A percentile compares a stretch with the other conserved stretches of the same genome.
These are phyloP conservation scores for Turnix velox DNA, from an alignment of 2,113 vertebrate genomes.

Conservation along the genomic window DNA sequence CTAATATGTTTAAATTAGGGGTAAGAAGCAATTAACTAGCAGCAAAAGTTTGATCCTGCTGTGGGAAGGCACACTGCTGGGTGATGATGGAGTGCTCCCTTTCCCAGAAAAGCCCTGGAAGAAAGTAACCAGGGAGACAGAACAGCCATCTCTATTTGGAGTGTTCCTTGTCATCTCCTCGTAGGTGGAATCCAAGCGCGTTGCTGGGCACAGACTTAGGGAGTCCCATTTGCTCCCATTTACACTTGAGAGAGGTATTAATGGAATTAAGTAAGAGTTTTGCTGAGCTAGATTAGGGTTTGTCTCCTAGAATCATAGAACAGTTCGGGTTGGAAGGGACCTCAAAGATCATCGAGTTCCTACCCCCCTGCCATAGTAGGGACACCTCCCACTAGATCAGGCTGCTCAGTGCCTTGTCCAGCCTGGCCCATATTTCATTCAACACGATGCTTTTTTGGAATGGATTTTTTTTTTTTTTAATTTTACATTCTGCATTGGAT, in stretches of 20 bases:
- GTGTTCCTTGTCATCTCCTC: neutral
- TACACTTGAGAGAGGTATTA: neutral
- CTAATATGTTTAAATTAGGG: neutral
- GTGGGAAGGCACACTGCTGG: neutral
- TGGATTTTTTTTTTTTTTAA: no score
- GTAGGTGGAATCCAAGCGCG: rapidly evolving
- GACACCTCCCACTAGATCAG: no score
- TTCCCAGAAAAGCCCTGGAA: neutral
- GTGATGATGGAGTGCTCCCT: neutral
- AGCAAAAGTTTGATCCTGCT: neutral
- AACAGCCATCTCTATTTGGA: neutral
- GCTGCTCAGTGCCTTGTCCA: no score
- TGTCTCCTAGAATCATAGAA: no score
- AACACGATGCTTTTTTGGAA: neutral
- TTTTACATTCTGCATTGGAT: neutral
- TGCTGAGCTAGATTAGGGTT: neutral
- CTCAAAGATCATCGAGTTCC: no score
- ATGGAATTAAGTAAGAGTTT: neutral
- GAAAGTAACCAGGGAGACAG: neutral
- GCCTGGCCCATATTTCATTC: neutral
- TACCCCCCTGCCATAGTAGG: no score
- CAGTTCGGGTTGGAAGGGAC: no score
- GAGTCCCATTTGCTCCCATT: neutral
- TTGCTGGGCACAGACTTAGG: neutral
- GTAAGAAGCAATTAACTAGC: neutral